A percentile compares a stretch with the other conserved stretches of the same genome.
Conservation (phyloP, 2,113 vertebrate genomes). For the Cairina moschata region DNA sequence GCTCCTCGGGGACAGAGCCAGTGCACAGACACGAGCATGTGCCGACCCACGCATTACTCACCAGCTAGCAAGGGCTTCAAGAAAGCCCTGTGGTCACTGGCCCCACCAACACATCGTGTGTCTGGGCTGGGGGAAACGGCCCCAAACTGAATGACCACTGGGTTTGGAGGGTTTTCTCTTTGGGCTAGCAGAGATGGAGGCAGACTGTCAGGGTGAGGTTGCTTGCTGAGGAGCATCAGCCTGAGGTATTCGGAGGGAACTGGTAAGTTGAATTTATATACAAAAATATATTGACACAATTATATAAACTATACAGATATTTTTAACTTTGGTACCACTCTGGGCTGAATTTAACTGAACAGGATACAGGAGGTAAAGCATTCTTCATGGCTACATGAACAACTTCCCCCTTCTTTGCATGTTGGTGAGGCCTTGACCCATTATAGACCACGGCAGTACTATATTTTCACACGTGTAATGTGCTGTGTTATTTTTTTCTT, state of each 20-base stretch:
- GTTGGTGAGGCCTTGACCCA: not conserved
- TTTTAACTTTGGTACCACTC: constrained; percentile 16
- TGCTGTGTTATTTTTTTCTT: not conserved
- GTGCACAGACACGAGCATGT: not conserved
- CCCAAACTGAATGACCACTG: not conserved
- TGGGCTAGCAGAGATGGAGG: not conserved
- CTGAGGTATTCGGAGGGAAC: not conserved
- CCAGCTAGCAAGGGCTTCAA: not conserved
- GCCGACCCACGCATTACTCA: not conserved
- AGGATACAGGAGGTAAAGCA: constrained; percentile 31
- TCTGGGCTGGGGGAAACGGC: not conserved
- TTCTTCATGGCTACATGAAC: constrained; percentile 34
- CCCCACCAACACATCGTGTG: not conserved
- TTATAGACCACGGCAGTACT: constrained; percentile 6
- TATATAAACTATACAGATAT: not conserved
- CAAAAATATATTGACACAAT: not conserved
- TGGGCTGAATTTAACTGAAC: constrained; percentile 46
- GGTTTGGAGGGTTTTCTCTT: not conserved
- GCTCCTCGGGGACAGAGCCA: not conserved
- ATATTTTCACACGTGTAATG: constrained; percentile 31
- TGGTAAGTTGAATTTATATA: not conserved
- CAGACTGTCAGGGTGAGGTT: not conserved
- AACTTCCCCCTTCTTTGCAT: constrained; percentile 67
- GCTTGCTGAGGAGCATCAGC: not conserved
- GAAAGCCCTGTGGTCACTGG: not conserved